These are phyloP conservation scores for Sinotaia quadrata DNA, from an alignment of 2,888 invertebrate species.

Conservation along the genomic window DNA sequence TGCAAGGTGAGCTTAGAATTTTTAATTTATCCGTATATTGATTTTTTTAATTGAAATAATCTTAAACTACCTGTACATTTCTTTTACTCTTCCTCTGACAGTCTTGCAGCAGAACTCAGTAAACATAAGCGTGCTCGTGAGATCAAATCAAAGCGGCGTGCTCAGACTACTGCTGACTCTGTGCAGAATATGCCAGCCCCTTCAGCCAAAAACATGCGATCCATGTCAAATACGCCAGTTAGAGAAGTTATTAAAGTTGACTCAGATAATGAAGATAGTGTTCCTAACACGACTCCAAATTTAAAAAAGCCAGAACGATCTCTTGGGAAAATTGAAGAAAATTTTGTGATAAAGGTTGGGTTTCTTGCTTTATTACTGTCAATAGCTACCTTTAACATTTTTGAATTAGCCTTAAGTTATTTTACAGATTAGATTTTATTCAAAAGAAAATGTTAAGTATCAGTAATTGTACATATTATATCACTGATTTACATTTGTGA, in stretches of 20 bases:
- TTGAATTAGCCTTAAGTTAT: too few species aligned
- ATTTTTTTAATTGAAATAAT: too few species aligned
- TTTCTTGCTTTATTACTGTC: background rate
- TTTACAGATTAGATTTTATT: too few species aligned
- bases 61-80: too few species aligned
- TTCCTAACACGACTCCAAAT: constrained; percentile 23
- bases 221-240: constrained; percentile 13
- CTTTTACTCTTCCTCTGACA: background rate
- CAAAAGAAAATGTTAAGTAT: too few species aligned
- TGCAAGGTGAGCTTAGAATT: too few species aligned
- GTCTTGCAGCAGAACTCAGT: constrained; percentile 69
- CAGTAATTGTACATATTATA: too few species aligned
- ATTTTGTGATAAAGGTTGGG: constrained; percentile 51
- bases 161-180: background rate
- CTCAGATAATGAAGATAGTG: constrained; percentile 16
- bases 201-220: constrained; percentile 11
- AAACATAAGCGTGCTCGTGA: constrained; percentile 68
- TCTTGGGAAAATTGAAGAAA: constrained; percentile 42
- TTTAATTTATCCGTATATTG: too few species aligned
- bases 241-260: constrained; percentile 27
- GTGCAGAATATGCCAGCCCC: constrained; percentile 5
- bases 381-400: too few species aligned
- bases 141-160: constrained; percentile 75
- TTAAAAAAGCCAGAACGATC: constrained; percentile 23
- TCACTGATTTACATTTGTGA: too few species aligned